These are phyloP conservation scores for Sebastes paucispinis DNA, from an alignment of 2,797 vertebrate genomes.

Conservation along the genomic window DNA sequence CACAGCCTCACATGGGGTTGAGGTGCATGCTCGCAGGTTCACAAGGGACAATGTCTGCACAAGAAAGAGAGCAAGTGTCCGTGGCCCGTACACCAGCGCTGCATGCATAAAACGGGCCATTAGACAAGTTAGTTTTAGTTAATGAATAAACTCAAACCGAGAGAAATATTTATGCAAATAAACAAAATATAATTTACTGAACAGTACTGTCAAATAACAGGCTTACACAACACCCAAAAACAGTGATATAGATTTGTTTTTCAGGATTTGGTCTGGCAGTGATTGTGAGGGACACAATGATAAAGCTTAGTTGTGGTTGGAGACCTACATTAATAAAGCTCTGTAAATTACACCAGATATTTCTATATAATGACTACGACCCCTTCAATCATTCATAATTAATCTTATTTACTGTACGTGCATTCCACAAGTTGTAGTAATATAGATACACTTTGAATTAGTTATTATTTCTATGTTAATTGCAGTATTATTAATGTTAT, in stretches of 20 bases:
- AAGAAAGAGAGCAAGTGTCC: slow-evolving; percentile 81
- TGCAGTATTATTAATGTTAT: not conserved
- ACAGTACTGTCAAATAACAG: not conserved
- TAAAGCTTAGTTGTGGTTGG: not conserved
- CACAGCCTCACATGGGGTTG: slow-evolving; percentile 87
- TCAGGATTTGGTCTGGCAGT: not conserved
- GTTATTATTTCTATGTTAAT: not conserved
- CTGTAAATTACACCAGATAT: not conserved
- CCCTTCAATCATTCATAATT: not conserved
- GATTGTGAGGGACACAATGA: not conserved
- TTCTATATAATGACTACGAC: not conserved
- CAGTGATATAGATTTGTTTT: not conserved
- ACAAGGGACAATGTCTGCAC: slow-evolving; percentile 84
- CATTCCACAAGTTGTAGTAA: not conserved
- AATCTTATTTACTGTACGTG: not conserved
- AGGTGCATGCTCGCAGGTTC: slow-evolving; percentile 82
- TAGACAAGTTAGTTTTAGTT: slow-evolving; percentile 46
- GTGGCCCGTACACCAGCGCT: slow-evolving; percentile 31
- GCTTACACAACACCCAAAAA: not conserved
- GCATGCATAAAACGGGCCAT: slow-evolving; percentile 51
- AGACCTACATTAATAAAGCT: not conserved
- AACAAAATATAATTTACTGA: slow-evolving; percentile 1
- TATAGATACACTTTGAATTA: not conserved
- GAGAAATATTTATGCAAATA: slow-evolving; percentile 13
- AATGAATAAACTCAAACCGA: slow-evolving; percentile 38